Evolutionary conservation across 2,888 invertebrate genomes (phyloP), one percentile per base, ranked within the genome.

Genomic region (Sarcophaga variegata): DNA sequence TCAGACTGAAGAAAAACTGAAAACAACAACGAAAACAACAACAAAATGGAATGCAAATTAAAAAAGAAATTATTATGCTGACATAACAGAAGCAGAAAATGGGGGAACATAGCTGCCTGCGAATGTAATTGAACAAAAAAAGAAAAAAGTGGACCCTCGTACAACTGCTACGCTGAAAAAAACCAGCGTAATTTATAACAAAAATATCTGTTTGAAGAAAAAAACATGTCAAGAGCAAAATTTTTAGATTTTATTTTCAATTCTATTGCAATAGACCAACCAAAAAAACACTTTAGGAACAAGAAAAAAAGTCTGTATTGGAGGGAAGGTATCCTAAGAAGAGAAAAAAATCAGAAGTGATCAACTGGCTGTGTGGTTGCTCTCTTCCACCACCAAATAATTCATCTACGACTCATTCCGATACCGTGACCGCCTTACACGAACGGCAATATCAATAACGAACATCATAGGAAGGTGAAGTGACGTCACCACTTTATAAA

Each of bases 141-240:
- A 0, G 17, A 12, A 54, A 54, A 54, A 37, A 37, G 0, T 37
- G 37, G 37, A 2, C 37, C 37, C 37, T 8, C 54, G 14, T 54
- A 14, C 17, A 17, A 54, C 12, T 54, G 54, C 54, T 54, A 54
- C 47, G 4, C 12, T 37, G 10, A 10, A 37, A 37, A 37, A 8
- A 37, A 37, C 37, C 37, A 10, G 37, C 37, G 37, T 37, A 37
- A 37, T 37, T 37, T 37, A 37, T 37, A 37, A 37, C 37, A 37
- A 37, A 37, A 37, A 37, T 37, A 37, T 37, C 37, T 37, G 2
- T 37, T 8, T 37, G 69, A 78, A n/a, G n/a, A 25, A 63, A 75
- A 81, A 81, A 81, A 81, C 69, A 81, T 81, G 76, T 81, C 81
- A 81, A 81, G 81, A 70, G 81, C 81, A 76, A 70, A 70, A 69